Percentiles rank a stretch among this genome's conserved stretches.
Conservation (phyloP, 2,888 invertebrate genomes). For the Lasioglossum marginatum region DNA sequence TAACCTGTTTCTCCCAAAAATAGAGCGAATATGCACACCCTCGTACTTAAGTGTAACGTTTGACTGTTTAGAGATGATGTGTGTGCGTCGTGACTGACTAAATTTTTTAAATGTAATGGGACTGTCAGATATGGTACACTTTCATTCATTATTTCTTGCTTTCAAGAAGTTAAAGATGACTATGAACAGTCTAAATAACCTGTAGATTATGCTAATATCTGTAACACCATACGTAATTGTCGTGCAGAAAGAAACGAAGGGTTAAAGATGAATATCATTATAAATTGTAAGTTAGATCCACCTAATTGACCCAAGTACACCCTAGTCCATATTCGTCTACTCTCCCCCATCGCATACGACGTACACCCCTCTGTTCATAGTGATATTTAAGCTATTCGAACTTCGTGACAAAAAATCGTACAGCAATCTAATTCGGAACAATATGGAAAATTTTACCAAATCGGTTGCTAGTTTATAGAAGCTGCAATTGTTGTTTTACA, state of each 20-base stretch:
- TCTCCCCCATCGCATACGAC: too few species aligned
- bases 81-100: too few species aligned
- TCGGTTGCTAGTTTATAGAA: neutral
- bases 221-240: neutral
- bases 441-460: neutral
- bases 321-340: too few species aligned
- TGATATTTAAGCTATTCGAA: neutral
- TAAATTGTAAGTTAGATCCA: too few species aligned
- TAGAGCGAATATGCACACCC: neutral
- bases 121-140: too few species aligned
- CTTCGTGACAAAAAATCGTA: neutral
- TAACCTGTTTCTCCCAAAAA: neutral
- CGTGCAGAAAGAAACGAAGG: too few species aligned
- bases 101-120: too few species aligned
- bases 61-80: neutral
- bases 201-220: neutral
- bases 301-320: neutral
- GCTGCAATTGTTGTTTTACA: neutral
- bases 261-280: neutral
- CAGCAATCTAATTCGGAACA: neutral
- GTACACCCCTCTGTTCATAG: too few species aligned
- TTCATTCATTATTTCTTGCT: too few species aligned
- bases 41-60: neutral
- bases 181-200: neutral
- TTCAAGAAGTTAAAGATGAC: too few species aligned